Evolutionary conservation across 2,888 invertebrate species (phyloP), one percentile per base, ranked within the genome.

Genomic region (Drosophila putrida): DNA sequence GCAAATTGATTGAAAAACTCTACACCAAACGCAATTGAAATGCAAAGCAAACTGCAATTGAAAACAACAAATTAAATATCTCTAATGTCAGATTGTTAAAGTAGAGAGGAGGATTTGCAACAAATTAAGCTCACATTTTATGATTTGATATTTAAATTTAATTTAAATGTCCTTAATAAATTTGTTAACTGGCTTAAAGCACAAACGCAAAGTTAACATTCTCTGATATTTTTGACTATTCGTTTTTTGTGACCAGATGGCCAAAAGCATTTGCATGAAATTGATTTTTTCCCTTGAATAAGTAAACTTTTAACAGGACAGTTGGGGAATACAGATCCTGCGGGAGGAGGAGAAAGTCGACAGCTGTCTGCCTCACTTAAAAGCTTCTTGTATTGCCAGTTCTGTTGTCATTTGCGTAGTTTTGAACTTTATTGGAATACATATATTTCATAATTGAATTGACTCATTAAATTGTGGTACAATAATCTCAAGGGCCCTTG

Each of bases 251-350:
- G 47, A 11, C 58, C 78, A 57, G 71, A 38, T 77, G 78, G 46
- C 55, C 33, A 50, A 11, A 20, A 65, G 44, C 20, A 74, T 74
- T 75, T 75, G 79, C 80, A 75, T 75, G 78, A 61, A 75, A 75
- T 60, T 60, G 57, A 58, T 61, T 71, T 74, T n/a, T 46, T 35
- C 43, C 43, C n/a, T 53, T 47, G 55, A 43, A 65, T 33, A 51
- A 64, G 55, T 28, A 64, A 71, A 51, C 54, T 55, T 53, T 33
- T 50, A 33, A 47, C 38, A n/a, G 49, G 33, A 47, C 55, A 55
- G 15, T 27, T 27, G 9, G 10, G 39, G 41, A 41, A 25, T 36
- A 43, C 28, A 36, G 25, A 20, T 27, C 64, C 41, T 33, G 25
- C 6, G 44, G 53, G 46, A 2, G 33, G 46, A 2, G 33, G 28